These are phyloP conservation scores for Xestobium rufovillosum DNA, from an alignment of 2,888 invertebrate species.

Conservation along the genomic window DNA sequence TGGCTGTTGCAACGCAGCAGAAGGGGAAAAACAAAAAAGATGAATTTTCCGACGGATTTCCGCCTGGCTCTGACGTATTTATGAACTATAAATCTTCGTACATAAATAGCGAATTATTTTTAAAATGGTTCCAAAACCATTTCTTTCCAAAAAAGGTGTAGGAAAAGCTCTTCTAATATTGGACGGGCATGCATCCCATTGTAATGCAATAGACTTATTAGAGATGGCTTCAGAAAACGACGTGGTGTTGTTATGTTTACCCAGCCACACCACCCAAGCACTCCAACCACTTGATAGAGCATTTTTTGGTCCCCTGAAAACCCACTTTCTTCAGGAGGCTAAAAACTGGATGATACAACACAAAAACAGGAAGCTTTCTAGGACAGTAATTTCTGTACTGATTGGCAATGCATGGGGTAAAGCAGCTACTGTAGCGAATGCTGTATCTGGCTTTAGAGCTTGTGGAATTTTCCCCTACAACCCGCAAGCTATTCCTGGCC, in stretches of 20 bases:
- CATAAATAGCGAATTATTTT: constrained; percentile 9
- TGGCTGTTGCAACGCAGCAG: too few relatives aligned
- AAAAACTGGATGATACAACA: constrained; percentile 10
- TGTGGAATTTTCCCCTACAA: constrained; percentile 16
- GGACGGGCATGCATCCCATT: constrained; percentile 7
- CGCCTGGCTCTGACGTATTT: too few relatives aligned
- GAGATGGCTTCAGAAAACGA: constrained; percentile 9
- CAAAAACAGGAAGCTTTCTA: constrained; percentile 8
- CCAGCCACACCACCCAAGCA: constrained; percentile 18
- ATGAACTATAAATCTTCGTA: constrained; percentile 10
- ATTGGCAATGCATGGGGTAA: too few relatives aligned
- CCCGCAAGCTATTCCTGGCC: constrained; percentile 18
- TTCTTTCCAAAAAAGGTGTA: constrained; percentile 5
- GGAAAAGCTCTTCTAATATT: constrained; percentile 12
- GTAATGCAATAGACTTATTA: constrained; percentile 9
- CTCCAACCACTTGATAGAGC: constrained; percentile 23
- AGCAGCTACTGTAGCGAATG: constrained; percentile 18
- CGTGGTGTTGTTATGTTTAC: constrained; percentile 11
- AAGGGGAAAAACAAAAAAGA: constrained; percentile 8
- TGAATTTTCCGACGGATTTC: constrained; percentile 13
- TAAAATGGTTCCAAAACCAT: constrained; percentile 8
- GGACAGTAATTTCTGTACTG: constrained; percentile 5
- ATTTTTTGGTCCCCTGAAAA: constrained; percentile 11
- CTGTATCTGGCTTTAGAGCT: constrained; percentile 15
- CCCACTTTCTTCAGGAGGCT: constrained; percentile 7